Evolutionary conservation across 2,113 vertebrate species (phyloP).

Genomic region (Scartelaos histophorus): DNA sequence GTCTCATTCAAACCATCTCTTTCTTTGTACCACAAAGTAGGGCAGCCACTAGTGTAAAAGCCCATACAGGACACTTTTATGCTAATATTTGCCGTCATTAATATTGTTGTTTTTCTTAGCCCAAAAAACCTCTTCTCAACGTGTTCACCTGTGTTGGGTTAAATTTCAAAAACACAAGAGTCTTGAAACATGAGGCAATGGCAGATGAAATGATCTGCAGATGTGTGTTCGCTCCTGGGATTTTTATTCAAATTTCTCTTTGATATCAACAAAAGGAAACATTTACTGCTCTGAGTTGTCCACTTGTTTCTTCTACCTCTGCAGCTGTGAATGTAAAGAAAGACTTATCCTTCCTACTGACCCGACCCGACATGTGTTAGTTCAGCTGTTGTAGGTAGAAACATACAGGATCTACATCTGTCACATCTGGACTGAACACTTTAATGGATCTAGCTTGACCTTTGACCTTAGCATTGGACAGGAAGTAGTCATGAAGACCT

Average conservation of each 20-base stretch:
- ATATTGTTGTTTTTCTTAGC: not conserved
- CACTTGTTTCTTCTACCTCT: conserved; percentile 32
- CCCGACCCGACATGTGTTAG: conserved; percentile 61
- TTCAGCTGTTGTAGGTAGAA: conserved; percentile 50
- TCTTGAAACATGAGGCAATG: conserved; percentile 24
- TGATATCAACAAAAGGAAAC: conserved; percentile 56
- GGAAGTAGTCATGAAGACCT: conserved; percentile 6
- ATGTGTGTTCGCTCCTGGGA: conserved; percentile 38
- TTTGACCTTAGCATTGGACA: conserved; percentile 14
- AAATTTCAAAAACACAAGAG: conserved; percentile 26
- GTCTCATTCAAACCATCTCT: not conserved
- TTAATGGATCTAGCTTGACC: conserved; percentile 2
- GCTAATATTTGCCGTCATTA: not conserved
- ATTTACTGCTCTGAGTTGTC: conserved; percentile 45
- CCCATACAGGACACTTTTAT: not conserved
- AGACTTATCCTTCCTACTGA: conserved; percentile 45
- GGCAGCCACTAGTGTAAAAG: not conserved
- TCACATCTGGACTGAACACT: conserved; percentile 20
- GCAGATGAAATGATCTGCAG: conserved; percentile 35
- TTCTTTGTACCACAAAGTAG: not conserved
- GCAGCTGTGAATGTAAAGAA: conserved; percentile 48
- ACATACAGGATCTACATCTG: conserved; percentile 34
- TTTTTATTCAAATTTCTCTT: conserved; percentile 36
- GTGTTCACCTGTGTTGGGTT: conserved; percentile 46
- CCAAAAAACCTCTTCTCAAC: conserved; percentile 7